Evolutionary conservation across 1,140 invertebrate genomes (phyloP).

Genomic region (fruit fly (Drosophila melanogaster)): DNA sequence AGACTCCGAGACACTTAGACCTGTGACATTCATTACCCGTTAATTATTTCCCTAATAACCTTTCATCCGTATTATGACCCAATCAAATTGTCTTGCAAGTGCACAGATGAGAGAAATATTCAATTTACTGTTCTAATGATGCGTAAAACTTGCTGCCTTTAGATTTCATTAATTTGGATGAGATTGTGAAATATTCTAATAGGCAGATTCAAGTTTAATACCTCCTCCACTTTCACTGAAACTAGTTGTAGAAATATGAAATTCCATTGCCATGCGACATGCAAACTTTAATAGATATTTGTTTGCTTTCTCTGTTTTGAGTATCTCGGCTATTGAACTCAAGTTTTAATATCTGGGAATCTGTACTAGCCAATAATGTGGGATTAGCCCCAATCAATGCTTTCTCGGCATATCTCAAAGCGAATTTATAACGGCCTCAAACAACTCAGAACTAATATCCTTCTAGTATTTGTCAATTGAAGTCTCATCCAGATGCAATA

Average conservation of each 20-base stretch:
- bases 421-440: no score
- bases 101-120: constrained; percentile 9
- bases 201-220: constrained; percentile 9
- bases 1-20: constrained; percentile 7
- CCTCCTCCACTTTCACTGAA: constrained; percentile 18
- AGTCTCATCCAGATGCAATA: no score
- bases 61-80: background rate
- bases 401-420: no score
- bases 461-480: no score
- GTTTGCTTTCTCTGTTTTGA: no score
- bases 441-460: no score
- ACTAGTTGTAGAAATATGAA: constrained; percentile 17
- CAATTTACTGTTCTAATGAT: background rate
- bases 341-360: no score
- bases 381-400: no score
- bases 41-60: constrained; percentile 8
- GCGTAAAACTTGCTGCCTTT: constrained; percentile 1
- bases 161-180: constrained; percentile 10
- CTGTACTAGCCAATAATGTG: no score
- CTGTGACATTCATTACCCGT: constrained; percentile 14
- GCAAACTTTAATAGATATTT: no score
- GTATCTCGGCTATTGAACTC: no score
- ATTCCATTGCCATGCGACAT: background rate
- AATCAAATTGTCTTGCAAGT: constrained; percentile 23
- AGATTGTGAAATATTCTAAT: constrained; percentile 25